Evolutionary conservation across 2,113 vertebrate genomes (phyloP).

Genomic region (Callipepla squamata): DNA sequence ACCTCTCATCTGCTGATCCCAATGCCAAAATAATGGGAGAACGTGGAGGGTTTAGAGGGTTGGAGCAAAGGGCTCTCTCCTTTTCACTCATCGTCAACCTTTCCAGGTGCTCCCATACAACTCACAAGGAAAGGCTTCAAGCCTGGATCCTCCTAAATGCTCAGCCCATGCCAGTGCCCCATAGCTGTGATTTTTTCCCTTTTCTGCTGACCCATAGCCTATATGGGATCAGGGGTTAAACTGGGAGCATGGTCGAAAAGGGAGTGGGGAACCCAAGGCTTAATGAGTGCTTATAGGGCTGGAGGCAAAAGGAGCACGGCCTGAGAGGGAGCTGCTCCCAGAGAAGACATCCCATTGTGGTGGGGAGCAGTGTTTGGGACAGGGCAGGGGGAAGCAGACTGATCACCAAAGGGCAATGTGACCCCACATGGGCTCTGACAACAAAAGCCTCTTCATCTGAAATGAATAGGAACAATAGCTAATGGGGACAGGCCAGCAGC

Average conservation of each 20-base stretch:
- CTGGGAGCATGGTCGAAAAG: constrained; percentile 47
- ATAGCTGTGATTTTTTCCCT: neutral
- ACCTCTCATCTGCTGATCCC: neutral
- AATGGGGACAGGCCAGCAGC: constrained; percentile 32
- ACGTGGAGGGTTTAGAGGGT: neutral
- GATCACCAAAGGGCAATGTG: constrained; percentile 56
- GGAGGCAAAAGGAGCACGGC: constrained; percentile 56
- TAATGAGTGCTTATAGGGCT: constrained; percentile 65
- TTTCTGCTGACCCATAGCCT: constrained; percentile 4
- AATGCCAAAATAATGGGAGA: constrained; percentile 5
- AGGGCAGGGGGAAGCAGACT: constrained; percentile 57
- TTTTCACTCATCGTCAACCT: neutral
- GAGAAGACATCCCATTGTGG: constrained; percentile 72
- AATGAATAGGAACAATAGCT: constrained; percentile 66
- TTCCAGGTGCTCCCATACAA: neutral
- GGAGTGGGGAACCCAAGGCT: neutral
- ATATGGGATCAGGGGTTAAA: constrained; percentile 69
- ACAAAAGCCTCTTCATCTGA: constrained; percentile 72
- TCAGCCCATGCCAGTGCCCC: neutral
- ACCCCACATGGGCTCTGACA: constrained; percentile 25
- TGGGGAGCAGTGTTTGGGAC: constrained; percentile 17
- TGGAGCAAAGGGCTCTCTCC: neutral
- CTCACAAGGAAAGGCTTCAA: neutral
- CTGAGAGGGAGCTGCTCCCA: constrained; percentile 23
- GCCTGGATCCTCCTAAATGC: fast-evolving